Conservation (phyloP, 2,888 invertebrate genomes). For the Mesorhabditis belari region DNA sequence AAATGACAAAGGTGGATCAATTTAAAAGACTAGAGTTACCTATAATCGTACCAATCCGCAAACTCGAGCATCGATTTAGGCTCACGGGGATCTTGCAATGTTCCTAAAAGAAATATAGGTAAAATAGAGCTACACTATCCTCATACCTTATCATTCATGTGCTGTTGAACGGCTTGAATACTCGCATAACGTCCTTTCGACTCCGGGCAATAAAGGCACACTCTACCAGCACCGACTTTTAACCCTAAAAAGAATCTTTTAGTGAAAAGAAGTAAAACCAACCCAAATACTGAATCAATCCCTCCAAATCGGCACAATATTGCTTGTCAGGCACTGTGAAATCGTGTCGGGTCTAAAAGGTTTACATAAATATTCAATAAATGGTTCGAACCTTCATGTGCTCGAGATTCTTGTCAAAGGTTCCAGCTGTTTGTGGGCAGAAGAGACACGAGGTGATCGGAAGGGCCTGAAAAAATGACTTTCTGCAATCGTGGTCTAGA, state of each 20-base stretch:
- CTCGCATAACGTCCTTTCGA: slow-evolving; percentile 72
- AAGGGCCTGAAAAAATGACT: too few relatives aligned
- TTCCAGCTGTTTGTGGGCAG: slow-evolving; percentile 72
- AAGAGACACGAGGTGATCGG: slow-evolving; percentile 68
- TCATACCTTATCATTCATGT: slow-evolving; percentile 82
- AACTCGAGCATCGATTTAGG: slow-evolving; percentile 82
- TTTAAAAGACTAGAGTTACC: too few relatives aligned
- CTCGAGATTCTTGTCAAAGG: slow-evolving; percentile 73
- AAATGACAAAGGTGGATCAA: too few relatives aligned
- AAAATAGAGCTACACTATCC: background rate
- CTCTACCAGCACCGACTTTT: slow-evolving; percentile 60
- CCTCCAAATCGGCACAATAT: slow-evolving; percentile 76
- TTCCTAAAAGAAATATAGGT: slow-evolving; percentile 59
- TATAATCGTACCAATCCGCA: slow-evolving; percentile 88
- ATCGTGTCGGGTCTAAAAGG: slow-evolving; percentile 64
- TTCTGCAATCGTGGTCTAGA: too few relatives aligned
- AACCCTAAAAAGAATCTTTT: slow-evolving; percentile 25
- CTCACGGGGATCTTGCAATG: slow-evolving; percentile 83
- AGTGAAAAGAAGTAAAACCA: background rate
- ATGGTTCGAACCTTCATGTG: slow-evolving; percentile 76
- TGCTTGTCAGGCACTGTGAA: slow-evolving; percentile 93
- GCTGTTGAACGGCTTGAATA: slow-evolving; percentile 65
- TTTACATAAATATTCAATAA: background rate
- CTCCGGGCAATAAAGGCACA: slow-evolving; percentile 89
- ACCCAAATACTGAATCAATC: slow-evolving; percentile 74